Percentiles rank a stretch among this genome's conserved stretches.
These are phyloP conservation scores for Plagiodera versicolora DNA, from an alignment of 2,888 invertebrate species.

Conservation along the genomic window DNA sequence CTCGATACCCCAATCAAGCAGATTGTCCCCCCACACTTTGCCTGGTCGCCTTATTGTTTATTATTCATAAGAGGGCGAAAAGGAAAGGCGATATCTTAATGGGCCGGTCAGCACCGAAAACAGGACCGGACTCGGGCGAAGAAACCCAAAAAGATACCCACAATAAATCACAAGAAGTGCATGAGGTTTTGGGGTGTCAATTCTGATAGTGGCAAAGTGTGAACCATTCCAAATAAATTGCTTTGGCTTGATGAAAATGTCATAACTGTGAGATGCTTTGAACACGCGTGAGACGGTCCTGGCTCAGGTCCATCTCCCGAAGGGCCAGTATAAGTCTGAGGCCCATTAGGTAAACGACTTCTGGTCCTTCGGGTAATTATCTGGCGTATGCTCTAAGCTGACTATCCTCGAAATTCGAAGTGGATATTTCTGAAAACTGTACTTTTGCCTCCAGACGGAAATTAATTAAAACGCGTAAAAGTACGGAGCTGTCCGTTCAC, in stretches of 20 bases:
- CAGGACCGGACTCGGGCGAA: neutral
- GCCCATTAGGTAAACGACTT: conserved; percentile 48
- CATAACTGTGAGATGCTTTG: neutral
- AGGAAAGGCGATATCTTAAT: conserved; percentile 48
- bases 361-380: conserved; percentile 46
- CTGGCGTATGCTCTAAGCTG: neutral
- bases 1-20: conserved; percentile 16
- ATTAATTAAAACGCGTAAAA: conserved; percentile 43
- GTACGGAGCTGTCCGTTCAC: conserved; percentile 35
- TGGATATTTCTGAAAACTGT: too few species aligned
- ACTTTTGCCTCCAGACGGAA: conserved; percentile 38
- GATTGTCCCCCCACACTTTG: conserved; percentile 11
- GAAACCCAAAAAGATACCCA: too few species aligned
- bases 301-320: neutral
- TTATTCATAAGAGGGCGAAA: conserved; percentile 43
- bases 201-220: too few species aligned
- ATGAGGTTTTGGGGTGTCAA: too few species aligned
- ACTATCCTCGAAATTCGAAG: neutral
- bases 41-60: conserved; percentile 34
- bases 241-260: too few species aligned
- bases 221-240: too few species aligned
- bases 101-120: conserved; percentile 40
- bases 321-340: conserved; percentile 34
- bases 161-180: too few species aligned
- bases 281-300: neutral